Conservation (phyloP, 2,888 invertebrate genomes). For the Synanthedon formicaeformis region DNA sequence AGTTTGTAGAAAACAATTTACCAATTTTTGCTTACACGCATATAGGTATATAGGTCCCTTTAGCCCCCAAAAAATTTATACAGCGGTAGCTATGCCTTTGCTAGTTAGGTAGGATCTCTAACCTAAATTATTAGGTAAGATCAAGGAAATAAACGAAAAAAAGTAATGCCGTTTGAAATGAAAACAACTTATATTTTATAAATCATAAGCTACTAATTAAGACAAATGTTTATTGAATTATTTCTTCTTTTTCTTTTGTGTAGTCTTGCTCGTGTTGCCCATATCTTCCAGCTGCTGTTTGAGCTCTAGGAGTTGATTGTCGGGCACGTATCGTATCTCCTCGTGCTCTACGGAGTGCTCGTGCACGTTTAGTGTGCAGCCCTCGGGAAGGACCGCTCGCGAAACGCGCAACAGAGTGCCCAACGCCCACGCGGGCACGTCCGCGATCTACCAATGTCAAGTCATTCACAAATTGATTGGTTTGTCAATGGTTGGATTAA, state of each 20-base stretch:
- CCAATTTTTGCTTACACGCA: too few species aligned
- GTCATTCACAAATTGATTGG: background rate
- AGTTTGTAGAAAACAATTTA: too few species aligned
- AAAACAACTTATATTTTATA: background rate
- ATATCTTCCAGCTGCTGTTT: slow-evolving; percentile 80
- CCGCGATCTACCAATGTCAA: slow-evolving; percentile 49
- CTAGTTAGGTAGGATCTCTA: too few species aligned
- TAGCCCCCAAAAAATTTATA: too few species aligned
- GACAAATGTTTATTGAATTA: slow-evolving; percentile 10
- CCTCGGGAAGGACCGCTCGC: slow-evolving; percentile 81
- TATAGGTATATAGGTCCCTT: too few species aligned
- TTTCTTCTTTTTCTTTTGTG: slow-evolving; percentile 51
- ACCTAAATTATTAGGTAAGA: too few species aligned
- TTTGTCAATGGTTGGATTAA: background rate
- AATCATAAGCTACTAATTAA: background rate
- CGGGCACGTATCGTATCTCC: slow-evolving; percentile 83
- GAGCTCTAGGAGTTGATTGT: slow-evolving; percentile 80
- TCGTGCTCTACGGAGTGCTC: slow-evolving; percentile 77
- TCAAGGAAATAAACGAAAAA: too few species aligned
- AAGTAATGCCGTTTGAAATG: too few species aligned
- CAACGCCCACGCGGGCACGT: slow-evolving; percentile 73
- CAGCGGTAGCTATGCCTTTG: too few species aligned
- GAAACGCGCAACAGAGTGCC: slow-evolving; percentile 81
- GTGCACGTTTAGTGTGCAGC: slow-evolving; percentile 78
- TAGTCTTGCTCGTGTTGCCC: slow-evolving; percentile 52